Evolutionary conservation across 2,113 vertebrate genomes (phyloP).

Genomic region (Xyrauchen texanus): DNA sequence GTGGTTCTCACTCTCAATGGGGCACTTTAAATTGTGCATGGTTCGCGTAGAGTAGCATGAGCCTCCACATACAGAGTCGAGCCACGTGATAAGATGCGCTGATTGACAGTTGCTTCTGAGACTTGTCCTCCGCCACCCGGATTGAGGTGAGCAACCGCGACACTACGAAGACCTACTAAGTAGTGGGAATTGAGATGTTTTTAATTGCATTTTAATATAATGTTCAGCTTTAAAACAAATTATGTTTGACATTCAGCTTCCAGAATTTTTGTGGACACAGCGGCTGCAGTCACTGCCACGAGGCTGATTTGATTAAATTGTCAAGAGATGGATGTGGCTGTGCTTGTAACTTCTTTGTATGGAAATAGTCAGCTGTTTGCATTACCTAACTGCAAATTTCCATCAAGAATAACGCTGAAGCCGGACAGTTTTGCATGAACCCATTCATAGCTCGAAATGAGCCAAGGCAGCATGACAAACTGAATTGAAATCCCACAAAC

Average conservation of each 20-base stretch:
- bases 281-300: neutral
- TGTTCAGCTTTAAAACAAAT: neutral
- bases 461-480: conserved; percentile 3
- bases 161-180: too few relatives aligned
- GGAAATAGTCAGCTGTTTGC: conserved; percentile 30
- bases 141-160: too few relatives aligned
- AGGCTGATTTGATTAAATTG: conserved; percentile 24
- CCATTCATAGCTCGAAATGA: conserved; percentile 22
- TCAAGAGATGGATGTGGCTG: conserved; percentile 7
- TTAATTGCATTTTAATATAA: too few relatives aligned
- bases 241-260: conserved; percentile 16
- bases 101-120: too few relatives aligned
- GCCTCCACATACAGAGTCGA: too few relatives aligned
- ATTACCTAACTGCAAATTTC: neutral
- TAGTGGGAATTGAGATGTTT: too few relatives aligned
- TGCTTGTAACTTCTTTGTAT: conserved; percentile 20
- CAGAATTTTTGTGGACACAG: too few relatives aligned
- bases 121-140: too few relatives aligned
- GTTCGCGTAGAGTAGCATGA: too few relatives aligned
- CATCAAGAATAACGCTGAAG: neutral
- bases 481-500: neutral
- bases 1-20: too few relatives aligned
- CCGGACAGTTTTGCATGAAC: neutral
- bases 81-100: too few relatives aligned
- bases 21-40: too few relatives aligned